Evolutionary conservation across 2,888 invertebrate species (phyloP), one percentile per base, ranked within the genome.

Genomic region (Alsophila aescularia): DNA sequence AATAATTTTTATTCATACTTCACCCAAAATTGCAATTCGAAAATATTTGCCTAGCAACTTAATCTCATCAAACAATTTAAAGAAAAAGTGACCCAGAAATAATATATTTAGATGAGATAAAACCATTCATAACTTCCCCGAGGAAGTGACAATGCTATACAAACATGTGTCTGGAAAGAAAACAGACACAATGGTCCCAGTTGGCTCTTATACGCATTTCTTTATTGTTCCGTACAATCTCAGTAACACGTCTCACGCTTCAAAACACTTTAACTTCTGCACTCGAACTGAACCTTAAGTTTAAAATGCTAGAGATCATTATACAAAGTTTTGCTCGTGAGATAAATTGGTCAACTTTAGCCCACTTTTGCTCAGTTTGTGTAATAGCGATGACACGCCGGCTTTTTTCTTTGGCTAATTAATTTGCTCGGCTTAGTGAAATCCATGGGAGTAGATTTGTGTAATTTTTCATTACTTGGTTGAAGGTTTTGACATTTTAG

Each of bases 351-450:
- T 57, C 43, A 16, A 69, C 45, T 54, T 50, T 77, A 83, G 73
- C 83, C 85, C 75, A 83, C 79, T 83, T 85, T 74, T 79, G 55
- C 50, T 29, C 31, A 35, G 50, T 56, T 56, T 45, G 55, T 56
- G 75, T 68, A 70, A 77, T 69, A 53, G 69, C 79, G 81, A 85
- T 79, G 85, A 84, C 85, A 83, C 77, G 76, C 72, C 59, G 73
- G 58, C 75, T 75, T 72, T 72, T 81, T 79, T 73, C 76, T 73
- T 73, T 59, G 50, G 67, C 62, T 83, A 83, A 85, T 84, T 85
- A 84, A 85, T 85, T 85, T 74, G 76, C 75, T 75, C 55, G 69
- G 79, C 75, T 80, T 69, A 77, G 85, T 82, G 84, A 85, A 85
- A 85, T 83, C 85, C 68, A 66, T 66, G 66, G 60, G 64, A 62